phyloP scores from a whole-genome alignment of 2,888 invertebrate species.

The Smittia sp. region DNA sequence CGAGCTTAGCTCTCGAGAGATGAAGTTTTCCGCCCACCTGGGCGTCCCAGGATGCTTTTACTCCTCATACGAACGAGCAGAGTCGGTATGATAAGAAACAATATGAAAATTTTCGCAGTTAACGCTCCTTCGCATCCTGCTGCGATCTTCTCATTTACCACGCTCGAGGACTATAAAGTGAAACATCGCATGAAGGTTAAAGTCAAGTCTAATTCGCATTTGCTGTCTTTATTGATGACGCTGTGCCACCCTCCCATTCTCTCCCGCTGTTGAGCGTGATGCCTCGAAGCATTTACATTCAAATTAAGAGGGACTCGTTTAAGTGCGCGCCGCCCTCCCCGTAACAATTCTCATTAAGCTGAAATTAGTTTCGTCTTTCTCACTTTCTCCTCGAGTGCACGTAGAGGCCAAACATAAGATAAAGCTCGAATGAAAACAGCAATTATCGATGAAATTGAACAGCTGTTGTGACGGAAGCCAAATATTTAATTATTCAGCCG shows the following conservation, averaged over 20 bases:
- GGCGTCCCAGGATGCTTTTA: background rate
- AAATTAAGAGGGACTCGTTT: conserved; percentile 26
- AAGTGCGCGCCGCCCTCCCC: background rate
- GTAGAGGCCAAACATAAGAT: background rate
- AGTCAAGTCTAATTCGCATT: background rate
- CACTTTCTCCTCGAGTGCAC: background rate
- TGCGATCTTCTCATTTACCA: background rate
- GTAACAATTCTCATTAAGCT: background rate
- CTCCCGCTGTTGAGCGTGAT: background rate
- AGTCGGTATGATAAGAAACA: background rate
- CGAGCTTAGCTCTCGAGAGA: background rate
- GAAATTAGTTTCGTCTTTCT: background rate
- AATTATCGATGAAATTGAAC: conserved; percentile 41
- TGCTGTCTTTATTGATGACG: conserved; percentile 5
- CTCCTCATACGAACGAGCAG: background rate
- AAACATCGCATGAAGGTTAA: background rate
- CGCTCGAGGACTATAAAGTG: background rate
- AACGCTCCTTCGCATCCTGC: background rate
- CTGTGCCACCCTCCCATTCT: background rate
- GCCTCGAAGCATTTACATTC: conserved; percentile 25
- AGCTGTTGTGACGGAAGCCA: conserved; percentile 30
- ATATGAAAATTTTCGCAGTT: background rate
- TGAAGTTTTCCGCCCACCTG: background rate
- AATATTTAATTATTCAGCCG: conserved; percentile 16
- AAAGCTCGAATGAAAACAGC: background rate